phyloP scores from a whole-genome alignment of 2,888 invertebrate genomes.

The Phortica magna region DNA sequence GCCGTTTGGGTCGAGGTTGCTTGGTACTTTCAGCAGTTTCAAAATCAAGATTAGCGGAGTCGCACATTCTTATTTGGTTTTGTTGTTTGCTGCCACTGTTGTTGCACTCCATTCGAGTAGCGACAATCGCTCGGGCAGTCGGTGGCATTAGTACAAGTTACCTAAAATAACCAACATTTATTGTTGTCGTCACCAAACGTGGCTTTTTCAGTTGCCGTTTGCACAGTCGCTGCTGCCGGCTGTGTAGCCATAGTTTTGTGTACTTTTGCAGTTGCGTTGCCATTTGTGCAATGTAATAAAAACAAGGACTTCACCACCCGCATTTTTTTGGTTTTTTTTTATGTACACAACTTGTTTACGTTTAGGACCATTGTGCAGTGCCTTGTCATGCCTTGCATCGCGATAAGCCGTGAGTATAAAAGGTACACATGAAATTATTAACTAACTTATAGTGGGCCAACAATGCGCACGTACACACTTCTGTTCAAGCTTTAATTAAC shows the following conservation, averaged over 20 bases:
- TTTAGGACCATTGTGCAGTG: not conserved
- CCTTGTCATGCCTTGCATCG: not conserved
- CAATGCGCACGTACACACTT: not conserved
- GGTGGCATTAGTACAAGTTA: too few species aligned
- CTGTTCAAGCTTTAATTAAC: not conserved
- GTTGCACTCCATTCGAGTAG: too few species aligned
- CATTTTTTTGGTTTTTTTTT: not conserved
- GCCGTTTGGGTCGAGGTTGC: conserved; percentile 13
- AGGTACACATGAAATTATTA: conserved; percentile 7
- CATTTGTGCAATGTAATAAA: not conserved
- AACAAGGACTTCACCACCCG: not conserved
- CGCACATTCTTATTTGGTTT: not conserved
- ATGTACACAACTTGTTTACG: not conserved
- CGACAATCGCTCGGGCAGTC: too few species aligned
- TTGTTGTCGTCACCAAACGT: not conserved
- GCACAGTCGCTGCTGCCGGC: not conserved
- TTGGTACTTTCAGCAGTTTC: conserved; percentile 14
- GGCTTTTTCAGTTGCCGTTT: not conserved
- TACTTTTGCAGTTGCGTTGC: not conserved
- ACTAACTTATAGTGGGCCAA: not conserved
- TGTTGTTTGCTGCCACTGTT: not conserved
- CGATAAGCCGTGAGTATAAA: not conserved
- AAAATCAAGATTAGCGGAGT: conserved; percentile 27
- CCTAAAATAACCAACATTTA: not conserved
- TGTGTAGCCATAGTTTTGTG: not conserved